Evolutionary conservation across 1,140 invertebrate species (phyloP), one percentile per base, ranked within the genome.

Genomic region (Cylas formicarius): DNA sequence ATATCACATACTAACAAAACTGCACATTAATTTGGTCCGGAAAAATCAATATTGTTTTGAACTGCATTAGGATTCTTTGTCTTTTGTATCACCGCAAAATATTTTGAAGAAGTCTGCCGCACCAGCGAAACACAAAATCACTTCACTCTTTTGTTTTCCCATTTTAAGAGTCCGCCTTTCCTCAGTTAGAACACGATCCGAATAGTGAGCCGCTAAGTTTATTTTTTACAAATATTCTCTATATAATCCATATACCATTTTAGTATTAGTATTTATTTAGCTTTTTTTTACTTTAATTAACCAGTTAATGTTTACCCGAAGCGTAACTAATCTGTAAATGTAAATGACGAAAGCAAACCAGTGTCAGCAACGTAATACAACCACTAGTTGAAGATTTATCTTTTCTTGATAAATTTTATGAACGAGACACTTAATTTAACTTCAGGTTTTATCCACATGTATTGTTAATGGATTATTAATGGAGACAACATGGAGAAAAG

Each of bases 191-290:
- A n/a, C n/a, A n/a, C 52, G 59, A 63, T 63, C 61, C 61, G 61
- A 63, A 61, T 37, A 61, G 61, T 63, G 61, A 54, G 54, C 59
- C 50, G 43, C 55, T 58, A 58, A 53, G 48, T 53, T 58, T 53
- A 43, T 52, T 55, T 56, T 52, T 56, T 55, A 60, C 46, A 57
- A 58, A 52, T 63, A 60, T 51, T 52, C 53, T 58, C 50, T 62
- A 53, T 56, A 56, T 51, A 53, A 60, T 63, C 59, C 59, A 61
- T 63, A 61, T 61, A 63, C 61, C 61, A 48, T 60, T 58, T 50
- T 54, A 52, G 8, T 43, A n/a, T 56, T 39, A 46, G 54, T n/a
- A n/a, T 32, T 41, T 41, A 34, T 14, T 28, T 28, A 33, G 16
- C 21, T 34, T 21, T 16, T 11, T 31, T 31, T 28, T 21, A 17